Conservation (phyloP, 2,113 vertebrate species). For the Indri indri region DNA sequence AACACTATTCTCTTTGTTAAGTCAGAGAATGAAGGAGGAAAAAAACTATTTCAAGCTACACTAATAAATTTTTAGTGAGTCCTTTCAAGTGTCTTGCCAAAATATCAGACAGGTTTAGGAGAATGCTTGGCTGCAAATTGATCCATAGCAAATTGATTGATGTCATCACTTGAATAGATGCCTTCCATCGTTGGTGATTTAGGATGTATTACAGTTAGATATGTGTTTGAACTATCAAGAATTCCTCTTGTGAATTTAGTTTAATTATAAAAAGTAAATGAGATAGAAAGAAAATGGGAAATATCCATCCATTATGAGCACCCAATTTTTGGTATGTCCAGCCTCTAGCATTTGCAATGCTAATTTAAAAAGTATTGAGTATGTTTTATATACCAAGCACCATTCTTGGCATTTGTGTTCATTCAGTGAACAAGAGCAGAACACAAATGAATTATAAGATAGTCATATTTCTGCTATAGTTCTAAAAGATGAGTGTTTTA, state of each 20-base stretch:
- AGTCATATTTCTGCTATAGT: background rate
- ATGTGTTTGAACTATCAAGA: background rate
- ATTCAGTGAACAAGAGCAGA: background rate
- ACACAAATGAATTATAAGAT: background rate
- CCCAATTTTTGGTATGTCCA: background rate
- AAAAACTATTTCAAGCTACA: conserved; percentile 75
- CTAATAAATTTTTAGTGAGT: conserved; percentile 84
- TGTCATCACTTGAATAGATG: conserved; percentile 78
- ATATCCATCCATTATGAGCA: background rate
- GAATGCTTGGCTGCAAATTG: conserved; percentile 81
- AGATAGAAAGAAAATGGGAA: background rate
- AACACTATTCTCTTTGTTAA: conserved; percentile 87
- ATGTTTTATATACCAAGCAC: background rate
- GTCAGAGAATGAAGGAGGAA: conserved; percentile 38
- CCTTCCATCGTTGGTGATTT: conserved; percentile 70
- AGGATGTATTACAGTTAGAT: conserved; percentile 19
- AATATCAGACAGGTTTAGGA: conserved; percentile 83
- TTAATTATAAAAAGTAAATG: conserved; percentile 51
- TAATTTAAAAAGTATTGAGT: background rate
- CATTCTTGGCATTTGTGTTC: background rate
- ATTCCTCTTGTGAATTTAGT: conserved; percentile 16
- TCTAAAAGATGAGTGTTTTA: background rate
- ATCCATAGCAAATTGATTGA: conserved; percentile 85
- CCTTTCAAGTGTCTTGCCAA: conserved; percentile 85
- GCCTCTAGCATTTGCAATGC: background rate